These are phyloP conservation scores for Palythoa grandis DNA, from an alignment of 92 coral and sea anemone species.

Conservation along the genomic window DNA sequence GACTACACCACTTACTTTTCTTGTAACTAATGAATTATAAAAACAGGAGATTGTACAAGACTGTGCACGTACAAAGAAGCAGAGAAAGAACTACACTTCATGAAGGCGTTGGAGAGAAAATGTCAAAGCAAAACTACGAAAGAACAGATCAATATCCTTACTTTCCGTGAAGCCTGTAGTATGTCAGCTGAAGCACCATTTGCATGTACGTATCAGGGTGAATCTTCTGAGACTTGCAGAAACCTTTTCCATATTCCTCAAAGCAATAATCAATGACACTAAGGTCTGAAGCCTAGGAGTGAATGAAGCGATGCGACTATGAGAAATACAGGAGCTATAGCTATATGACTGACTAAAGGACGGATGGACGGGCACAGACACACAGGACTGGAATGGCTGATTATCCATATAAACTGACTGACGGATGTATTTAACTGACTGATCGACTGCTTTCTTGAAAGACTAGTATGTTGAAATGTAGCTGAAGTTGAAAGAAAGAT, in stretches of 20 bases:
- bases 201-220: constrained; percentile 96
- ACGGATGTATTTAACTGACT: no score
- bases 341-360: background rate
- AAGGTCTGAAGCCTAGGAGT: constrained; percentile 64
- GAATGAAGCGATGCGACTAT: background rate
- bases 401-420: no score
- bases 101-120: no score
- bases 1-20: no score
- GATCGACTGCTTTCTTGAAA: no score
- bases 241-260: constrained; percentile 72
- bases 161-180: constrained; percentile 86
- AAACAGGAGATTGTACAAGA: no score
- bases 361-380: background rate
- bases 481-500: background rate
- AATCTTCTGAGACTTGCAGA: constrained; percentile 68
- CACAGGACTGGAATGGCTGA: no score
- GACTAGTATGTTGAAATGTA: no score
- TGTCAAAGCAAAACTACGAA: no score
- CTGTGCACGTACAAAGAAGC: no score
- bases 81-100: no score
- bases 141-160: constrained; percentile 20
- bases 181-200: constrained; percentile 82
- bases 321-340: background rate
- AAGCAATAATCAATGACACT: constrained; percentile 4
- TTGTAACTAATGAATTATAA: no score